Base-by-base conservation (phyloP, 2,888 invertebrate species). In the Anaspis maculata region DNA sequence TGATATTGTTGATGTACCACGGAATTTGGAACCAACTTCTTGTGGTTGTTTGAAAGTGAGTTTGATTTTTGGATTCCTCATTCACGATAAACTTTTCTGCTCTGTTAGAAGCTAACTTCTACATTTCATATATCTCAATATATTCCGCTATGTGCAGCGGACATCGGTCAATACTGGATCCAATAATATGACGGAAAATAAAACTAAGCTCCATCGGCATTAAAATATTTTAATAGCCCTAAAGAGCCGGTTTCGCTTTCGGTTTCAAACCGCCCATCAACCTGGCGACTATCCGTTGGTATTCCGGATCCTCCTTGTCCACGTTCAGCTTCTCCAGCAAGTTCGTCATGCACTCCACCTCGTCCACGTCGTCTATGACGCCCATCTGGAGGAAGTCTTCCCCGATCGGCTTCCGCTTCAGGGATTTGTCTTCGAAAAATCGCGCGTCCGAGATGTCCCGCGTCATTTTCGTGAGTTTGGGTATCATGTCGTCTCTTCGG, bases 401-500 rank as follows among this genome's bases (percentile, higher is more conserved):
- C 3, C n/a, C 11, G 2, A 31, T 13, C 9, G 4, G 3, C 11
- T 31, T 14, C 3, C 13, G 11, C n/a, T 11, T n/a, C 4, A 14
- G 4, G 1, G 3, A 2, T n/a, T 32, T 27, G 9, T 30, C 16
- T 3, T 30, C 30, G 2, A 31, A 25, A 14, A 34, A 32, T 23
- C 25, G 23, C 31, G 44, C 43, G 11, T 46, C 48, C 10, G 30
- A 32, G 15, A 28, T 13, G 5, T 44, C 16, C 27, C 43, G 42
- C 12, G 45, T 45, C 13, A 52, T 25, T 28, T 47, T 48, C 12
- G 46, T 49, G 6, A 50, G 49, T 37, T 51, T 49, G 9, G 49
- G 47, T 16, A 54, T 30, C 29, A 55, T 37, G 37, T 55, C 52
- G 5, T 29, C 21, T n/a, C n/a, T n/a, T n/a, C n/a, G n/a, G n/a